phyloP scores from a whole-genome alignment of 2,797 vertebrate species.

The Trematocara caparti region DNA sequence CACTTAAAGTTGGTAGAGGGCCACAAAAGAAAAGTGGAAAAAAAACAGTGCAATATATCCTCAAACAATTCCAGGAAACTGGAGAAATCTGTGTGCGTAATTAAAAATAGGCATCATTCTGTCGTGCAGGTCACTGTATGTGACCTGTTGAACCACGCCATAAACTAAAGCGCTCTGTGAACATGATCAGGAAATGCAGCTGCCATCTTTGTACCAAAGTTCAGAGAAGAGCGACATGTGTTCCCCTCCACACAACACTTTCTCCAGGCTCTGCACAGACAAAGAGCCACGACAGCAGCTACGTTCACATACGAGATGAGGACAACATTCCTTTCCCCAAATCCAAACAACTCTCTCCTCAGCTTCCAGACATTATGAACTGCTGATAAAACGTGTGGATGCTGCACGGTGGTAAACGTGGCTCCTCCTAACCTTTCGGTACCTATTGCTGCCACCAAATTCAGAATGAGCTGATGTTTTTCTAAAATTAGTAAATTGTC shows the following conservation, averaged over 20 bases:
- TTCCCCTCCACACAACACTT: neutral
- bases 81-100: neutral
- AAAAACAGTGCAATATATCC: neutral
- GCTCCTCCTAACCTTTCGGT: neutral
- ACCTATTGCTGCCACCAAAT: neutral
- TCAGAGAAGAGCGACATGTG: neutral
- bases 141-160: neutral
- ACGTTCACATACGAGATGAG: neutral
- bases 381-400: neutral
- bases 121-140: neutral
- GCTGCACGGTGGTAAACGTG: neutral
- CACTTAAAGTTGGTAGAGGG: rapidly evolving
- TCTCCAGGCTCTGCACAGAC: neutral
- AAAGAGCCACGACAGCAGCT: neutral
- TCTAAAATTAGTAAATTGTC: neutral
- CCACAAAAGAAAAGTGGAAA: neutral
- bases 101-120: neutral
- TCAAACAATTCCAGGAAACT: neutral
- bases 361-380: neutral
- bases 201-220: neutral
- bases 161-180: neutral
- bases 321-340: neutral
- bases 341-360: neutral
- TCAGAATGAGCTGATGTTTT: neutral
- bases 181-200: neutral